Conservation (phyloP, 2,797 vertebrate species). For the Odontamblyopus rebecca region DNA sequence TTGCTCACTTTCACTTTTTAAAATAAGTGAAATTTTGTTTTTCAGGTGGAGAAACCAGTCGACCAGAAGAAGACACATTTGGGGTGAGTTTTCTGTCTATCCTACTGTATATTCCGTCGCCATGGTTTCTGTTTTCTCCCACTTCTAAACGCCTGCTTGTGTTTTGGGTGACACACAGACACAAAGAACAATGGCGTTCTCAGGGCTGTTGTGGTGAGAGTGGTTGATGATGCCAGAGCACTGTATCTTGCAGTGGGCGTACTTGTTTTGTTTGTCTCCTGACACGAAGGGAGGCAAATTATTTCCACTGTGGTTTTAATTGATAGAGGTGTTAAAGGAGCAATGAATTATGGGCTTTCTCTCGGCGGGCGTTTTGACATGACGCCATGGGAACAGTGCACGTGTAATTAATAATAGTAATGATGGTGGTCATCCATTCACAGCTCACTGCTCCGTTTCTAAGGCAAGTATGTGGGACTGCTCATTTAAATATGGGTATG, state of each 20-base stretch:
- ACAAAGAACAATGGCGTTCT: slow-evolving; percentile 14
- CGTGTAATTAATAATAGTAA: slow-evolving; percentile 34
- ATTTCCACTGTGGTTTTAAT: slow-evolving; percentile 10
- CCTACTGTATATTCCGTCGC: slow-evolving; percentile 31
- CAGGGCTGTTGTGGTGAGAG: slow-evolving; percentile 29
- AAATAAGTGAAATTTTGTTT: slow-evolving; percentile 64
- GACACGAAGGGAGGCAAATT: slow-evolving; percentile 7
- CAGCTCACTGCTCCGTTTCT: slow-evolving; percentile 20
- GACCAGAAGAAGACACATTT: slow-evolving; percentile 95
- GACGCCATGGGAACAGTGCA: slow-evolving; percentile 25
- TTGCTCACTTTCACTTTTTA: neutral
- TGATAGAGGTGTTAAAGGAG: slow-evolving; percentile 10
- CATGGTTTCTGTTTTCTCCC: slow-evolving; percentile 26
- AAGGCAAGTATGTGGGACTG: neutral
- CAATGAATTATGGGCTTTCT: slow-evolving; percentile 31
- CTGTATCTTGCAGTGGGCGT: slow-evolving; percentile 17
- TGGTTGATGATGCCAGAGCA: slow-evolving; percentile 23
- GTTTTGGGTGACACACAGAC: slow-evolving; percentile 10
- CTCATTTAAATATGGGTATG: neutral
- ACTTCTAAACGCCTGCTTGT: slow-evolving; percentile 19
- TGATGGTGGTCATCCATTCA: slow-evolving; percentile 34
- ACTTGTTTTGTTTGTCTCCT: slow-evolving; percentile 18
- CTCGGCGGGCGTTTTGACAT: slow-evolving; percentile 29
- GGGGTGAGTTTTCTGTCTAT: slow-evolving; percentile 84
- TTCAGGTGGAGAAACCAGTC: slow-evolving; percentile 84